These are phyloP conservation scores for Drosophila dunni DNA, from an alignment of 1,140 invertebrate species.

Conservation along the genomic window DNA sequence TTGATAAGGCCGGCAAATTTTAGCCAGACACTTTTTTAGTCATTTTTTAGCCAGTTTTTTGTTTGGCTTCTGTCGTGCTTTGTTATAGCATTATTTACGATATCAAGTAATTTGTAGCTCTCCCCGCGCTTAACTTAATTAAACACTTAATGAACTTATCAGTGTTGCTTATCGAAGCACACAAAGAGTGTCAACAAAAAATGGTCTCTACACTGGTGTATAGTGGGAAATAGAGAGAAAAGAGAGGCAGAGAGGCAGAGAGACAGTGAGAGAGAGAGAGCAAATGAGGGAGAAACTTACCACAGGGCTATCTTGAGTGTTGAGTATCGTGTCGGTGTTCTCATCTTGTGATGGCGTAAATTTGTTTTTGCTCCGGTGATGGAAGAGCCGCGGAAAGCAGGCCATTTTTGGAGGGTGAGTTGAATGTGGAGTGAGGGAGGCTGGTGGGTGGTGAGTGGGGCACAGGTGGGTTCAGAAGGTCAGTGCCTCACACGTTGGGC, in stretches of 20 bases:
- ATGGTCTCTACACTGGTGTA: background rate
- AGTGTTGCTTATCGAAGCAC: constrained; percentile 58
- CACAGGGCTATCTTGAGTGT: constrained; percentile 76
- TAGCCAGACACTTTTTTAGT: constrained; percentile 35
- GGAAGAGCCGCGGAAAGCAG: constrained; percentile 79
- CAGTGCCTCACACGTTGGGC: constrained; percentile 24
- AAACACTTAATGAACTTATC: constrained; percentile 76
- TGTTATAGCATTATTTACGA: constrained; percentile 56
- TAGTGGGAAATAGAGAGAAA: background rate
- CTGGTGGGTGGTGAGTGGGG: background rate
- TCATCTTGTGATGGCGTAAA: constrained; percentile 75
- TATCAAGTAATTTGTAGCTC: constrained; percentile 31
- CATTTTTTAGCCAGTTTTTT: constrained; percentile 8
- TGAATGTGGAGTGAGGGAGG: background rate
- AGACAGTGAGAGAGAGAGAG: background rate
- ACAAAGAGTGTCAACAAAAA: constrained; percentile 12
- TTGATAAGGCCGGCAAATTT: constrained; percentile 55
- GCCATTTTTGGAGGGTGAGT: constrained; percentile 57
- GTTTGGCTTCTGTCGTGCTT: constrained; percentile 39
- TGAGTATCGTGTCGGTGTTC: constrained; percentile 79
- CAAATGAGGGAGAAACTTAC: constrained; percentile 61
- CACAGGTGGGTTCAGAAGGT: background rate
- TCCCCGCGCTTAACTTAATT: constrained; percentile 69
- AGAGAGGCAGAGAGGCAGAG: too few relatives aligned
- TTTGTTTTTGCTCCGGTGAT: constrained; percentile 74